Percentiles rank a stretch among this genome's conserved stretches.
Conservation (phyloP, 2,888 invertebrate species). For the Platerodrilus igneus region DNA sequence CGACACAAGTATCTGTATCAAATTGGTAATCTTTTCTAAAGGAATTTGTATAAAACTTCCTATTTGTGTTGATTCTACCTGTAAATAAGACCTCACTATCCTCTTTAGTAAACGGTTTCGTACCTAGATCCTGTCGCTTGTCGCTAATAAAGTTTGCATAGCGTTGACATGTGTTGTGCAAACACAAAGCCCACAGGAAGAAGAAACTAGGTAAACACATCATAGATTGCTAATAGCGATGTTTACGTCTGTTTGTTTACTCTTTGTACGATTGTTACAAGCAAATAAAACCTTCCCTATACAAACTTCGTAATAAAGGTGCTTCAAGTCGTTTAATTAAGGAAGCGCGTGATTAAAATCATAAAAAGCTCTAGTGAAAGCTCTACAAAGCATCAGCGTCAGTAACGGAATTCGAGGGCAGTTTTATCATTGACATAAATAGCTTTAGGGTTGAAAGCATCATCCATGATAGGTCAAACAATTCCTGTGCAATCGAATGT, state of each 20-base stretch:
- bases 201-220: constrained; percentile 19
- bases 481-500: constrained; percentile 48
- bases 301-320: no score
- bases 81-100: constrained; percentile 12
- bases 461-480: constrained; percentile 48
- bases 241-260: constrained; percentile 18
- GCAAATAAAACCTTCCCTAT: no score
- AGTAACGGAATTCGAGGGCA: constrained; percentile 34
- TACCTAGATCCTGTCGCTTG: constrained; percentile 47
- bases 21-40: constrained; percentile 19
- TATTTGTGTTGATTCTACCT: constrained; percentile 13
- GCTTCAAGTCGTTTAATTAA: no score
- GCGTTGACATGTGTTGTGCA: constrained; percentile 45
- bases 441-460: constrained; percentile 34
- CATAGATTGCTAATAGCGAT: constrained; percentile 19
- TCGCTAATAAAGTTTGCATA: constrained; percentile 47
- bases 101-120: constrained; percentile 29
- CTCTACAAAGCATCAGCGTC: no score
- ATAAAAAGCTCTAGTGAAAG: no score
- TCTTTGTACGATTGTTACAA: no score
- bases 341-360: no score
- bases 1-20: constrained; percentile 22
- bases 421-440: constrained; percentile 40
- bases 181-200: constrained; percentile 31
- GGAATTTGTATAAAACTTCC: constrained; percentile 18